Evolutionary conservation across 2,888 invertebrate genomes (phyloP), one percentile per base, ranked within the genome.

Genomic region (Erynnis tages): DNA sequence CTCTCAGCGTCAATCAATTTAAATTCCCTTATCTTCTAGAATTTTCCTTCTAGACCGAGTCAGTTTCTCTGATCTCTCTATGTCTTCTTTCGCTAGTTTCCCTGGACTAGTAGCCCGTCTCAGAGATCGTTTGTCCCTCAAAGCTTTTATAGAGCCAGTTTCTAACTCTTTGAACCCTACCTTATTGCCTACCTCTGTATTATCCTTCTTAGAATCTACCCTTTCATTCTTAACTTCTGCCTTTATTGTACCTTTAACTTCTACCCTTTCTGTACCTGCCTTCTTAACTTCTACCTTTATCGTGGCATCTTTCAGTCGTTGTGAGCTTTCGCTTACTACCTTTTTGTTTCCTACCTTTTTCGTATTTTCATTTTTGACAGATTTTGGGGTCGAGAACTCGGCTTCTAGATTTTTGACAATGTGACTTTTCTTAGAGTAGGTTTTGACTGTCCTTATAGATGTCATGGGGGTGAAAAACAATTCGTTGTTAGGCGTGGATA

Each of bases 391-490:
- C 0, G 67, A 65, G 21, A 87, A 86, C 8, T 86, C 86, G 0
- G 64, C 53, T 37, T 87, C 83, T 0, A 87, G 56, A 56, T 85
- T 86, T 47, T 86, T 88, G 0, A 82, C 80, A 0, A 85, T 70
- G 32, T 14, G 13, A 1, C 69, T 71, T 1, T 63, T 63, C 1
- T 74, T 60, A 0, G 73, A 55, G 27, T 86, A 85, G 0, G 83
- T 85, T 54, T 78, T 85, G 0, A 82, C 37, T n/a, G n/a, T n/a
- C n/a, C n/a, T n/a, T n/a, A n/a, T n/a, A 0, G 76, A 71, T 0
- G 80, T 72, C 61, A 79, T 58, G 0, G 87, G 87, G 0, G 87
- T 86, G 57, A 83, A 86, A 41, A 84, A 87, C 4, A 73, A 63
- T 8, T 87, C 82, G 0, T 41, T 25, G 19, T 69, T 69, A 0